Evolutionary conservation across 2,888 invertebrate genomes (phyloP), one percentile per base, ranked within the genome.

Genomic region (Polylopha cassiicola): DNA sequence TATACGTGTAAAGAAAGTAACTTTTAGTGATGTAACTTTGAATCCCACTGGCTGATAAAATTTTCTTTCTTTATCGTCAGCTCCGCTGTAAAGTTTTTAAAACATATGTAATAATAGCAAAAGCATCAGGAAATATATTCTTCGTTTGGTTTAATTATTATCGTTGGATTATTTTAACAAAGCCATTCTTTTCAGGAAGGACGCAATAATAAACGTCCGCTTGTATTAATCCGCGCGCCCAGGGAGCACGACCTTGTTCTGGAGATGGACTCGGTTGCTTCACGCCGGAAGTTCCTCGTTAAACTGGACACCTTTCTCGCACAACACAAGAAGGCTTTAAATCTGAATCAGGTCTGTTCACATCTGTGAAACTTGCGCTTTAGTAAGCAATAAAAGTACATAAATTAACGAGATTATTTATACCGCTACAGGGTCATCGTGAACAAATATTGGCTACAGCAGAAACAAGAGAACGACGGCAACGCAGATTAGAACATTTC

Each of bases 161-260:
- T n/a, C n/a, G n/a, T n/a, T n/a, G n/a, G n/a, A n/a, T n/a, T n/a
- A n/a, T n/a, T n/a, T 8, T 13, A 22, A 16, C 9, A 11, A 5
- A 33, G 20, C 9, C 30, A 28, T 30, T 3, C 3, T 38, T 68
- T 67, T 45, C 65, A 89, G 89, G 88, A 91, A 64, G 79, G 87
- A 38, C 88, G 90, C 30, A 88, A 87, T 36, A 92, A 92, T 55
- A 92, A 92, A 67, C 90, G 92, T 36, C 97, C 97, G 0, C 87
- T 97, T 65, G 90, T 96, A 4, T 78, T 97, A 15, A 79, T 95
- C 23, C 87, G 95, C 18, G 92, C 95, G 6, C 93, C 94, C 0
- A 89, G 94, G 27, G 97, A 97, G 75, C 97, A 98, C 61, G 98
- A 98, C 79, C 82, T 98, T 46, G 97, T 97, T 7, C 81, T 98